Evolutionary conservation across 2,888 invertebrate species (phyloP).

Genomic region (Leptogaster cylindrica): DNA sequence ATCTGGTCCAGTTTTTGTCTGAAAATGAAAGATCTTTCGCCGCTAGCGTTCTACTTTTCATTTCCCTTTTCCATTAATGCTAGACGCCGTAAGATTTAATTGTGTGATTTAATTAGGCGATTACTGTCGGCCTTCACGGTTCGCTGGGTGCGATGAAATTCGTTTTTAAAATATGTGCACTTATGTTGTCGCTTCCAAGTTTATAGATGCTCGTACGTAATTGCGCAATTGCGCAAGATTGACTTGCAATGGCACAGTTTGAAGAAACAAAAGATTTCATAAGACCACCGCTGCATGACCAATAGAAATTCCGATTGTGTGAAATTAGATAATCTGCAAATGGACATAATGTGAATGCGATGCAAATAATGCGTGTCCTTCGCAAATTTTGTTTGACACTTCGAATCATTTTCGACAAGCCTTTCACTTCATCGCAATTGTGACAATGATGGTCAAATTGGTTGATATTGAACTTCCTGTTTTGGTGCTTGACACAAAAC

Average conservation of each 20-base stretch:
- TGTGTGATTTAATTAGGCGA: conserved; percentile 29
- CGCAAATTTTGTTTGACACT: too few species aligned
- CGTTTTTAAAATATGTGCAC: neutral
- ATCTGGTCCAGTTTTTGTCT: neutral
- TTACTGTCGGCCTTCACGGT: conserved; percentile 21
- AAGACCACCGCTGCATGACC: too few species aligned
- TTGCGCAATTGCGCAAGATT: neutral
- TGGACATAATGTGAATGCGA: too few species aligned
- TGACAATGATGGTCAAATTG: too few species aligned
- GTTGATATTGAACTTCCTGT: too few species aligned
- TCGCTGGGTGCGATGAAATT: conserved; percentile 17
- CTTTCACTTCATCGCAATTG: too few species aligned
- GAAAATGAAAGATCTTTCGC: neutral
- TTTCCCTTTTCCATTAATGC: too few species aligned
- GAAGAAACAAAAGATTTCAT: neutral
- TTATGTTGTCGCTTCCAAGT: neutral
- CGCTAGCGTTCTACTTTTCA: conserved; percentile 2
- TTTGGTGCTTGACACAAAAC: too few species aligned
- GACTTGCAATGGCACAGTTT: neutral
- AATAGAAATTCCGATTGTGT: too few species aligned
- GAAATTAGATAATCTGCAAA: too few species aligned
- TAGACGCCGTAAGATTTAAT: conserved; percentile 8
- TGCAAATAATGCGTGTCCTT: too few species aligned
- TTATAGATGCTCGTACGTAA: neutral
- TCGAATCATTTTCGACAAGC: too few species aligned